Evolutionary conservation across 2,797 vertebrate genomes (phyloP), one percentile per base, ranked within the genome.

Genomic region (Lagocephalus sceleratus): DNA sequence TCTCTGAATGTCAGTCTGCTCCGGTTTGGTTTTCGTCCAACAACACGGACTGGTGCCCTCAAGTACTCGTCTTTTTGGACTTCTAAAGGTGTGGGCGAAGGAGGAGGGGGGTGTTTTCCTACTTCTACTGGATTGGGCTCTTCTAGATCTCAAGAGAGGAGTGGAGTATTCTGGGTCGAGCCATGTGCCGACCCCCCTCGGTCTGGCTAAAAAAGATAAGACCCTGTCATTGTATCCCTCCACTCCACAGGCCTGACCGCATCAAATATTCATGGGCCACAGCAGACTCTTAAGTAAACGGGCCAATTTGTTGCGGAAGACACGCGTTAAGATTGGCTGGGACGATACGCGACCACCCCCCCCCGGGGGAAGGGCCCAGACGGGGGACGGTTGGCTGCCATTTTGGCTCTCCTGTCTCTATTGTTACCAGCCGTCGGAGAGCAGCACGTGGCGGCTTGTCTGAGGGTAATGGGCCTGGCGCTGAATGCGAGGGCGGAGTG

Each of bases 141-240:
- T 68, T 77, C 69, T 50, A 56, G 57, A 64, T 86, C 85, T 81
- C 78, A 38, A 66, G 76, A 84, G 83, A 77, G 64, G 15, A 16
- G 23, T 57, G 67, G 74, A 76, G 84, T 73, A 76, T 68, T 74
- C 58, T 62, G 78, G 80, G 83, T 79, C 63, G 64, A 79, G 68
- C 79, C 67, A 55, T 35, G 11, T 14, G 32, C 63, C 74, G 59
- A 60, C 74, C 83, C 76, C 75, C 69, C 74, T 85, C 78, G 78
- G 79, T 87, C 90, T 90, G 89, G 79, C 85, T 86, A 84, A 90
- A 90, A 89, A 91, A 90, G 88, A 92, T 91, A 90, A 91, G 90
- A 54, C 81, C 74, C 74, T 77, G 87, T 87, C 87, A 88, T 90
- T 89, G 85, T 89, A 87, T 83, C 78, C 83, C 51, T 53, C 67